Evolutionary conservation across 37 sponge, comb jelly and placozoan species (phyloP).

Genomic region (Ephydatia muelleri): DNA sequence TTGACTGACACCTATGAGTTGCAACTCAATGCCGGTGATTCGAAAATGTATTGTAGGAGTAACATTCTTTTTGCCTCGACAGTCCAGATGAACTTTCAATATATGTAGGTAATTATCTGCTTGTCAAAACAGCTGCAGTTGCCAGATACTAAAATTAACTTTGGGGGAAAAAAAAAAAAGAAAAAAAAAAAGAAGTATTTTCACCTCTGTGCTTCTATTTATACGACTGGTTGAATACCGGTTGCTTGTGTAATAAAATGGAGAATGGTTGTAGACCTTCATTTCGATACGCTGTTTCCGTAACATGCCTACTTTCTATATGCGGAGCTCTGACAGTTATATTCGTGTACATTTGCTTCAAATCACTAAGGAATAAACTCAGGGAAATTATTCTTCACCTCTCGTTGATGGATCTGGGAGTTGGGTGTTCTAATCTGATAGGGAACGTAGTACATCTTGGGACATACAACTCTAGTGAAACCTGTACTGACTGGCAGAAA

Average conservation of each 20-base stretch:
- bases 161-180: no score
- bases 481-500: not conserved
- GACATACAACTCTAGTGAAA: not conserved
- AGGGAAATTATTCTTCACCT: slow-evolving; percentile 53
- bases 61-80: no score
- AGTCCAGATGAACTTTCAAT: no score
- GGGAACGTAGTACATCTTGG: slow-evolving; percentile 34
- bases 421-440: slow-evolving; percentile 40
- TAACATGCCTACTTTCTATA: slow-evolving; percentile 37
- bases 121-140: no score
- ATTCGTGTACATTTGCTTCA: slow-evolving; percentile 50
- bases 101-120: no score
- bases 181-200: no score
- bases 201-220: no score
- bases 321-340: slow-evolving; percentile 50
- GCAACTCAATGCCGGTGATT: no score
- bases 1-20: no score
- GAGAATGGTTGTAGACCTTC: not conserved
- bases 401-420: slow-evolving; percentile 47
- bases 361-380: slow-evolving; percentile 28
- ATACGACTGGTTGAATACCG: no score
- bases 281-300: slow-evolving; percentile 4
- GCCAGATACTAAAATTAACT: no score
- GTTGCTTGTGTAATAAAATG: not conserved
- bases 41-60: no score